Evolutionary conservation across 2,797 vertebrate species (phyloP), one percentile per base, ranked within the genome.

Genomic region (Rousettus madagascariensis): DNA sequence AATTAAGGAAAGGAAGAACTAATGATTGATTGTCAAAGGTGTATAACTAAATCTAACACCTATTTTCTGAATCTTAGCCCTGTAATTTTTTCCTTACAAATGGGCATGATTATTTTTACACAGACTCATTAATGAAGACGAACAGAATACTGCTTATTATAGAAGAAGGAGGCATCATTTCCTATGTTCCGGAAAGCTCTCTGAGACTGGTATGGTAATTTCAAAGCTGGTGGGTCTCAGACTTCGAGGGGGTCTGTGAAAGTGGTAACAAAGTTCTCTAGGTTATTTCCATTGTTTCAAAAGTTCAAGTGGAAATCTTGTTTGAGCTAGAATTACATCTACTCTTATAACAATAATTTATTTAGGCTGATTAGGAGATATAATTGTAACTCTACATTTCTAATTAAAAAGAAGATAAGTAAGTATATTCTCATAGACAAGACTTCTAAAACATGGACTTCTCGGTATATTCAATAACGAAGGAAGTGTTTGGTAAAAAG

Each of bases 221-320:
- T 79, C 43, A 82, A 86, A 78, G 68, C 16, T 74, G 16, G 30
- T n/a, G 55, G 38, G 17, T 33, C 20, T 28, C 55, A 69, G 28
- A 66, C 28, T 88, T 83, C 63, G 24, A 49, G 69, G 13, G 20
- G 41, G 53, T 69, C 69, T 90, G 17, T 46, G 53, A 89, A 75
- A 26, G 28, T 61, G 28, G 20, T 74, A 41, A 57, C 4, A 36
- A 22, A 49, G 59, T 46, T 86, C 61, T 65, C 61, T 96, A 26
- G 11, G n/a, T 84, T 88, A 84, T 86, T 83, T 92, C n/a, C 57
- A 79, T 49, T 79, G 59, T 63, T 85, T 85, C 53, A 68, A 69
- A 94, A 90, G 51, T 49, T 83, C 51, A 90, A 94, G 71, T 53
- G 83, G 71, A 95, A 91, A 72, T 43, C 79, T 91, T 33, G 57